Conservation (phyloP, 1,140 invertebrate genomes). For the Penaeus japonicus region DNA sequence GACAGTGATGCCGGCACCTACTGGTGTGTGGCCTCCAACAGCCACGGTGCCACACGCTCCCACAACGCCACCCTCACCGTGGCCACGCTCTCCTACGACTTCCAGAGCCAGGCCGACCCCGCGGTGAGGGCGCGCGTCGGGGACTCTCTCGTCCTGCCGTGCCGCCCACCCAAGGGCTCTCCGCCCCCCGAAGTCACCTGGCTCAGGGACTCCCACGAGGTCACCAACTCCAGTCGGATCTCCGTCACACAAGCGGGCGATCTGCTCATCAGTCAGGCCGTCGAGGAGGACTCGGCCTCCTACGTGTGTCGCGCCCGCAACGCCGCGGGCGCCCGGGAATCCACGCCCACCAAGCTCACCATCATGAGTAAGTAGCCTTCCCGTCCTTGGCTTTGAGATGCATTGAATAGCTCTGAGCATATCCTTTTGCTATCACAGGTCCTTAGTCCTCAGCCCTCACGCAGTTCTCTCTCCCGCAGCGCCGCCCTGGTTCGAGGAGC, state of each 20-base stretch:
- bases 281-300: constrained; percentile 66
- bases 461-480: constrained; percentile 17
- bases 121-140: constrained; percentile 35
- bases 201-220: constrained; percentile 23
- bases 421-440: background rate
- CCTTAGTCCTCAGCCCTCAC: background rate
- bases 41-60: constrained; percentile 28
- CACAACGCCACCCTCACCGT: constrained; percentile 45
- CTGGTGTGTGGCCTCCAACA: constrained; percentile 48
- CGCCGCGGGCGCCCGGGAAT: constrained; percentile 62
- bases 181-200: constrained; percentile 42
- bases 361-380: constrained; percentile 62
- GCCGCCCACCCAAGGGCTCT: constrained; percentile 52
- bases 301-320: constrained; percentile 65
- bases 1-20: constrained; percentile 42
- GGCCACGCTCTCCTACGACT: constrained; percentile 30
- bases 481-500: constrained; percentile 51
- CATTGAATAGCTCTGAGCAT: background rate
- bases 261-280: constrained; percentile 72
- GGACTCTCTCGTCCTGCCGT: constrained; percentile 28
- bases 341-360: constrained; percentile 62
- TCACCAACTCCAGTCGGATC: constrained; percentile 37
- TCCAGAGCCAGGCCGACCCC: constrained; percentile 17
- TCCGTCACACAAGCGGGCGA: constrained; percentile 17
- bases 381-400: background rate